Base-by-base conservation (phyloP, 2,888 invertebrate species). In the Tholera decimalis region DNA sequence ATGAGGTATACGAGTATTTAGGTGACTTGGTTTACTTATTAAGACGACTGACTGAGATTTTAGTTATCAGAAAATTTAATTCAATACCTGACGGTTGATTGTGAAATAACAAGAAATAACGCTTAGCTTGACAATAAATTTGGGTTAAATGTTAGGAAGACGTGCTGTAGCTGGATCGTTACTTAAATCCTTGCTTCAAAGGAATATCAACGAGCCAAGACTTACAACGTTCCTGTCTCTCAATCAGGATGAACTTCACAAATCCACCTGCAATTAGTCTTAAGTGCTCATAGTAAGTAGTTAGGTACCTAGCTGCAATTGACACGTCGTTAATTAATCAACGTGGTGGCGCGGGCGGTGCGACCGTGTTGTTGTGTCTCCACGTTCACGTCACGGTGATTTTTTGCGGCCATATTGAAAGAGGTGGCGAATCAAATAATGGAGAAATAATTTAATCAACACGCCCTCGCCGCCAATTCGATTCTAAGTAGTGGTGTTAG, bases 351-450 rank as follows among this genome's bases (percentile, higher is more conserved):
- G 35, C 4, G 28, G 30, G 9, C 30, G 13, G 49, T 43, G 58
- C 47, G 67, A 71, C 62, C 67, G 51, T 64, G 76, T 67, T 73
- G 58, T 74, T 72, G 73, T 72, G 68, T 82, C 80, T 79, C 68
- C 82, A 74, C 72, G 79, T 65, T 6, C 69, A 61, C 82, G 80
- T 66, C 70, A 58, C 81, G 79, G 18, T 73, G 73, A 83, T 84
- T 89, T 88, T 89, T 88, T 88, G 90, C 89, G 91, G 95, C 95
- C 95, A 95, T 95, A 89, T 94, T 95, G 94, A 91, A 93, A 93
- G 89, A 93, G 94, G 94, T 94, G 93, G 93, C 87, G 93, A 94
- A 93, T 94, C 92, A 91, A 93, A 94, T 94, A 93, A 94, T 93
- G 92, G 91, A 86, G 91, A 94, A 93, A 93, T 94, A 93, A 95